Evolutionary conservation across 64 coral and sea anemone genomes (phyloP), one percentile per base, ranked within the genome.

Genomic region (Cladopsammia gracilis): DNA sequence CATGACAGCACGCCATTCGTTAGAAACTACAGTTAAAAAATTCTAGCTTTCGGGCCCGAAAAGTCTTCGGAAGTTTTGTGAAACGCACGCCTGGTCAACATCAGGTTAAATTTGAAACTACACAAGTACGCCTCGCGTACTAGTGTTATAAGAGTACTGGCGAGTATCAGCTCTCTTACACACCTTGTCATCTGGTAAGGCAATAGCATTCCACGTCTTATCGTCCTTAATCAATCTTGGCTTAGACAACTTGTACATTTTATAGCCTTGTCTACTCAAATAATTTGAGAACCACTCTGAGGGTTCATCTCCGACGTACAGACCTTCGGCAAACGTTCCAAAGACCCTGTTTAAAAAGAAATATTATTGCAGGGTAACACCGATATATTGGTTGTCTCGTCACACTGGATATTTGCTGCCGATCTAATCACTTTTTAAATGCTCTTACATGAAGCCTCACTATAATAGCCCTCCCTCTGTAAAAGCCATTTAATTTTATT

Each of bases 231-330:
- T 47, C 11, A 44, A 10, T 5, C 95, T 81, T 58, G 95, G 51
- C 70, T 89, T 87, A 0, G 88, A n/a, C 69, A 93, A 61, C 42
- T 94, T 24, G 6, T 69, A 94, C 5, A 97, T 65, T 19, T 75
- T 50, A 76, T 22, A 93, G 49, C 89, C 56, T 13, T 88, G 89
- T 52, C 48, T 90, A 52, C 75, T 51, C 3, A 97, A 71, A 79
- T 94, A 97, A 56, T 83, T 87, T 9, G 95, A 94, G 48, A 97
- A 82, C 95, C 95, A 97, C 19, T 85, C 88, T 25, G 71, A 73
- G 58, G 92, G 82, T 50, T 75, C 83, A 23, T 97, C 87, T 71
- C 95, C 95, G 56, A 82, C 95, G 73, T 64, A 97, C 45, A 69
- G 92, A 47, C 91, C 95, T 42, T 97, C 80, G 11, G 14, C 80